Conservation (phyloP, 2,113 vertebrate species). For the Oreochromis aureus region DNA sequence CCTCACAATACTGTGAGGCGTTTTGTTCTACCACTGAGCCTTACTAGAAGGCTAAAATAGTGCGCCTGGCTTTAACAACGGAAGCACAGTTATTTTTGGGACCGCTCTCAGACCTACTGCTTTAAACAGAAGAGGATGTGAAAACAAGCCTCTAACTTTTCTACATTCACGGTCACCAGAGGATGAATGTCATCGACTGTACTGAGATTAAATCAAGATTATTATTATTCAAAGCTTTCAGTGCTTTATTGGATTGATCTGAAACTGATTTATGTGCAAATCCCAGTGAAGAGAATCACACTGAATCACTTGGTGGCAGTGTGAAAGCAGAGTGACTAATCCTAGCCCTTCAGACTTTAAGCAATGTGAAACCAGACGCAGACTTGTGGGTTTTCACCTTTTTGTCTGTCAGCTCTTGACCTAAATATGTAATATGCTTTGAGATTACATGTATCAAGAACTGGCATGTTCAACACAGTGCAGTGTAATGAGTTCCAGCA, state of each 20-base stretch:
- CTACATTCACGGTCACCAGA: not conserved
- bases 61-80: not conserved
- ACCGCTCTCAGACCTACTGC: not conserved
- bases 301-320: not conserved
- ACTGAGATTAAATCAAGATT: not conserved
- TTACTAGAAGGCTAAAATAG: not conserved
- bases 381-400: not conserved
- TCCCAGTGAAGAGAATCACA: not conserved
- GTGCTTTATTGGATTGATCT: not conserved
- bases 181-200: not conserved
- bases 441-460: not conserved
- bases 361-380: not conserved
- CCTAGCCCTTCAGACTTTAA: not conserved
- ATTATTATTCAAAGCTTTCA: not conserved
- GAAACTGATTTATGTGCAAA: not conserved
- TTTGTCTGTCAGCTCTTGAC: not conserved
- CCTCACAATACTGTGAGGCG: rapidly evolving
- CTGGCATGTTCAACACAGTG: not conserved
- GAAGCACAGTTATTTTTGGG: not conserved
- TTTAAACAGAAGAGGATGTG: not conserved
- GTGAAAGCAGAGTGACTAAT: not conserved
- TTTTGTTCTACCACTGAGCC: not conserved
- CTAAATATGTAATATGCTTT: not conserved
- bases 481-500: not conserved
- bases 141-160: not conserved